phyloP scores from a whole-genome alignment of 1,140 invertebrate species.

The Listronotus bonariensis region DNA sequence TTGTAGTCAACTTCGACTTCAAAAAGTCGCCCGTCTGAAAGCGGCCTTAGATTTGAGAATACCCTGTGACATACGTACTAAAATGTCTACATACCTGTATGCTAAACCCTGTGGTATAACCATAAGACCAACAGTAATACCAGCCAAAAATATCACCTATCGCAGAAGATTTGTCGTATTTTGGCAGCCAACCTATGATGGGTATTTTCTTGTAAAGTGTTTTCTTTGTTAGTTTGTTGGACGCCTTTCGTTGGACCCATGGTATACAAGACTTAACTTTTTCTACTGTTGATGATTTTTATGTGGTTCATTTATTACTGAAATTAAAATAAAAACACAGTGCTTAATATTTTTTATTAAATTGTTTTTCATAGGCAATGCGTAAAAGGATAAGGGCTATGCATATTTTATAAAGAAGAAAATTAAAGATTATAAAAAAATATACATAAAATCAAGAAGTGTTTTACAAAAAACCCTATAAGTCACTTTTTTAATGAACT shows the following conservation, averaged over 20 bases:
- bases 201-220: conserved; percentile 72
- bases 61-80: no score
- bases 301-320: conserved; percentile 31
- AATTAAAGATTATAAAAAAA: no score
- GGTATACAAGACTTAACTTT: conserved; percentile 26
- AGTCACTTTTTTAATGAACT: no score
- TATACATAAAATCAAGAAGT: no score
- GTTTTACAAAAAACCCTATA: no score
- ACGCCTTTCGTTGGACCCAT: conserved; percentile 47
- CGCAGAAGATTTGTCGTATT: conserved; percentile 69
- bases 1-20: no score
- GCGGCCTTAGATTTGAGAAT: no score
- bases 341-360: no score
- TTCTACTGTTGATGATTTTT: conserved; percentile 7
- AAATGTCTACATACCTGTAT: conserved; percentile 19
- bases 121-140: conserved; percentile 84
- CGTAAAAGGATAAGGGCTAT: no score
- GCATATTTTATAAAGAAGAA: no score
- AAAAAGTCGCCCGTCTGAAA: no score
- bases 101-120: conserved; percentile 69
- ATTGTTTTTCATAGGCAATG: no score
- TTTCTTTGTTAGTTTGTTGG: conserved; percentile 64
- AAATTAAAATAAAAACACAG: conserved; percentile 24
- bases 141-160: conserved; percentile 81
- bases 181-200: conserved; percentile 73